Conservation (phyloP, 2,888 invertebrate species). For the Stenodera caucasica region DNA sequence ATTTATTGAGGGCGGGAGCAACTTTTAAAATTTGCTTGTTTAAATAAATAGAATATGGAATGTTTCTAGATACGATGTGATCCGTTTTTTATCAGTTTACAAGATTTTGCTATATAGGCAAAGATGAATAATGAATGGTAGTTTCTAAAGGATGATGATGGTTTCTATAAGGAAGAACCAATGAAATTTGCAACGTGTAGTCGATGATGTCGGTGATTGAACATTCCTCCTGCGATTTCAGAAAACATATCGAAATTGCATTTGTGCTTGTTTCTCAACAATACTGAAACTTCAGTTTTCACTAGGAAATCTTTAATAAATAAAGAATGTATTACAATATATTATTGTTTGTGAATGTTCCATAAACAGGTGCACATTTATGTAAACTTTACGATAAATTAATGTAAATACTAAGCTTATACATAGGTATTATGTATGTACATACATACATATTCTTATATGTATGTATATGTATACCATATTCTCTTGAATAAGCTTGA, state of each 20-base stretch:
- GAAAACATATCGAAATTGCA: no score
- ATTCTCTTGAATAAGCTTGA: no score
- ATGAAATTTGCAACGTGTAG: slow-evolving; percentile 26
- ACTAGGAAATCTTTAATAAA: neutral
- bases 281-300: neutral
- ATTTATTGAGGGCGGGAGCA: no score
- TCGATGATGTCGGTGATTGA: slow-evolving; percentile 3
- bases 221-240: no score
- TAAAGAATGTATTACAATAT: slow-evolving; percentile 14
- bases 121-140: slow-evolving; percentile 34
- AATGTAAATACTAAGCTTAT: slow-evolving; percentile 16
- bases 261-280: no score
- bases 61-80: neutral
- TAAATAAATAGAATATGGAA: slow-evolving; percentile 17
- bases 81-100: slow-evolving; percentile 27
- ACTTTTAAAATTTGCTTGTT: no score
- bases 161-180: slow-evolving; percentile 20
- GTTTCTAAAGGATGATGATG: slow-evolving; percentile 1
- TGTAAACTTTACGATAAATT: slow-evolving; percentile 15
- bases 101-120: slow-evolving; percentile 26
- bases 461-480: no score
- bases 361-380: slow-evolving; percentile 12
- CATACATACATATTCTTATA: no score
- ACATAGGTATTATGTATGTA: no score
- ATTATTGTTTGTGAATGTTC: slow-evolving; percentile 19